A percentile compares a stretch with the other conserved stretches of the same genome.
Conservation (phyloP, 2,888 invertebrate species). For the Conus canariensis region DNA sequence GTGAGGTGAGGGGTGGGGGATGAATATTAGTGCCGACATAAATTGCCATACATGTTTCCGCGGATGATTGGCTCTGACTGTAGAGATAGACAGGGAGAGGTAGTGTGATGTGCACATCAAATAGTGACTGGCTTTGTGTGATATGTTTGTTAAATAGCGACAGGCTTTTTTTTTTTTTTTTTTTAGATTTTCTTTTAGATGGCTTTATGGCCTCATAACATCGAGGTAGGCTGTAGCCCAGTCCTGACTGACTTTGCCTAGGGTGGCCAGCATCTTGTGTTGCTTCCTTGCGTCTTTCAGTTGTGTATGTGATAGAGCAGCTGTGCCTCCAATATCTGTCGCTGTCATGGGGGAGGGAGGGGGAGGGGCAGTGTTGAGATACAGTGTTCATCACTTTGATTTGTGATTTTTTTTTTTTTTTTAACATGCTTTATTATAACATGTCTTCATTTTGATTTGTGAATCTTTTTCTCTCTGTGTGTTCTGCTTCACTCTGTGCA, state of each 20-base stretch:
- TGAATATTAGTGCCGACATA: background rate
- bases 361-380: background rate
- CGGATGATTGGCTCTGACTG: background rate
- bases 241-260: background rate
- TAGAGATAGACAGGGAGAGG: background rate
- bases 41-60: background rate
- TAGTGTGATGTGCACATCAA: background rate
- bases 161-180: too few relatives aligned
- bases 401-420: too few relatives aligned
- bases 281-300: slow-evolving; percentile 30
- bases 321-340: slow-evolving; percentile 7
- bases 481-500: background rate
- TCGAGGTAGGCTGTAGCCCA: too few relatives aligned
- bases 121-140: slow-evolving; percentile 3
- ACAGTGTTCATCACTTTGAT: too few relatives aligned
- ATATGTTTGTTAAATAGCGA: background rate
- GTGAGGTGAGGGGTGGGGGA: too few relatives aligned
- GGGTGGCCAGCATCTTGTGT: background rate
- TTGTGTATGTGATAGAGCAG: slow-evolving; percentile 29
- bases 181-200: background rate
- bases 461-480: background rate
- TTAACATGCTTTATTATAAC: background rate
- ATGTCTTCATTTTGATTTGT: background rate
- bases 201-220: background rate
- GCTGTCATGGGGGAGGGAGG: background rate